Percentiles rank a stretch among this genome's conserved stretches.
Conservation (phyloP, 2,113 vertebrate genomes). For the Acinonyx jubatus region DNA sequence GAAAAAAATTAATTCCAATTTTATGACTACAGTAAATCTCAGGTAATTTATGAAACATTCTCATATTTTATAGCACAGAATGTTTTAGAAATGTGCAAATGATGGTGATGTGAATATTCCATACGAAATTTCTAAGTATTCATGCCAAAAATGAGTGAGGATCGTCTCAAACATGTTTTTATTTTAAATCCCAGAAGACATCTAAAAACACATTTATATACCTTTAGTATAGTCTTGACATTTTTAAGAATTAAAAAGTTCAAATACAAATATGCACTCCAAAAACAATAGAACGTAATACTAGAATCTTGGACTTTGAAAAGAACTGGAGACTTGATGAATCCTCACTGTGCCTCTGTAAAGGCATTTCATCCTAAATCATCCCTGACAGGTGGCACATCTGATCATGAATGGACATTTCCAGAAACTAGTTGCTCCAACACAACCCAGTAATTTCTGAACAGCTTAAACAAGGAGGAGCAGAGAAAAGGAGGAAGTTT, state of each 20-base stretch:
- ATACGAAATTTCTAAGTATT: slow-evolving; percentile 72
- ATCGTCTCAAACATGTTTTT: slow-evolving; percentile 69
- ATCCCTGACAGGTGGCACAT: background rate
- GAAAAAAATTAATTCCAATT: slow-evolving; percentile 70
- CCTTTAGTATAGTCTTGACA: slow-evolving; percentile 38
- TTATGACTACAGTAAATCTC: slow-evolving; percentile 69
- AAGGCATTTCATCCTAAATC: background rate
- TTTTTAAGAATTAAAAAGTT: background rate
- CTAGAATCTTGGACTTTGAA: background rate
- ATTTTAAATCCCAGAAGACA: slow-evolving; percentile 72
- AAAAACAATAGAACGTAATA: slow-evolving; percentile 42
- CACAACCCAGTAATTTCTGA: background rate
- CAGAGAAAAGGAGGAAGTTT: fast-evolving
- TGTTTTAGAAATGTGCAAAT: slow-evolving; percentile 80
- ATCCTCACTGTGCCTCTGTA: background rate
- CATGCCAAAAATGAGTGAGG: slow-evolving; percentile 77
- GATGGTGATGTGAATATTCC: slow-evolving; percentile 78
- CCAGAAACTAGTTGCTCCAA: background rate
- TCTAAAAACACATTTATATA: slow-evolving; percentile 61
- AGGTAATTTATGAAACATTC: slow-evolving; percentile 75
- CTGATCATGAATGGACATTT: background rate
- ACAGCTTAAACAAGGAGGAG: background rate
- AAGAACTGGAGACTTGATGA: background rate
- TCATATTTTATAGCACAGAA: slow-evolving; percentile 75
- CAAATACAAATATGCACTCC: slow-evolving; percentile 36